phyloP scores from a whole-genome alignment of 2,113 vertebrate species.

The Lamprologus speciosus region DNA sequence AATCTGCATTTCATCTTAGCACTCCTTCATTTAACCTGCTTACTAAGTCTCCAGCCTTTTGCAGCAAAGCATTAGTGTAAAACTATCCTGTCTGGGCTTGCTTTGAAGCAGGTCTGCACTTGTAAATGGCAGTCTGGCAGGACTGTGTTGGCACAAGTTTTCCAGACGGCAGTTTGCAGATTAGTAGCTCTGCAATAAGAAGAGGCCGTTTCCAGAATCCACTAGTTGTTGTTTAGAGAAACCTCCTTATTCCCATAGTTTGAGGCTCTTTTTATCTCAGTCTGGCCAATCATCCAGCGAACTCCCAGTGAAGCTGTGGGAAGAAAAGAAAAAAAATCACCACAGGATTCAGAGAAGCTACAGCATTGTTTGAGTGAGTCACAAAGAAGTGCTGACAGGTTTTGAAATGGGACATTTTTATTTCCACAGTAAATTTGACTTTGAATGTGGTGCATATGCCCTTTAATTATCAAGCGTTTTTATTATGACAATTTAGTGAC shows the following conservation, averaged over 20 bases:
- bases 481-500: background rate
- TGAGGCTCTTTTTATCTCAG: constrained; percentile 88
- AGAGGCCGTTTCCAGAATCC: background rate
- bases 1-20: background rate
- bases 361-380: background rate
- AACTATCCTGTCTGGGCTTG: background rate
- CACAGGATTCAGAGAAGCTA: background rate
- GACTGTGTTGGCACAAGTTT: background rate
- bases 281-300: constrained; percentile 95
- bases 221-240: constrained; percentile 71
- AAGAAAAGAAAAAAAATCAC: background rate
- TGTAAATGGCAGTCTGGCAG: background rate
- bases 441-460: background rate
- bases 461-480: background rate
- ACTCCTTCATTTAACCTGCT: background rate
- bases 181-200: background rate
- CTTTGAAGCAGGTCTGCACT: background rate
- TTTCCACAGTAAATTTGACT: background rate
- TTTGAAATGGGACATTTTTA: background rate
- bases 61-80: background rate
- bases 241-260: constrained; percentile 81
- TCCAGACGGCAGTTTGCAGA: background rate
- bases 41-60: background rate
- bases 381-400: background rate
- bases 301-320: constrained; percentile 81